These are phyloP conservation scores for Odontocerum albicorne DNA, from an alignment of 2,888 invertebrate species.

Conservation along the genomic window DNA sequence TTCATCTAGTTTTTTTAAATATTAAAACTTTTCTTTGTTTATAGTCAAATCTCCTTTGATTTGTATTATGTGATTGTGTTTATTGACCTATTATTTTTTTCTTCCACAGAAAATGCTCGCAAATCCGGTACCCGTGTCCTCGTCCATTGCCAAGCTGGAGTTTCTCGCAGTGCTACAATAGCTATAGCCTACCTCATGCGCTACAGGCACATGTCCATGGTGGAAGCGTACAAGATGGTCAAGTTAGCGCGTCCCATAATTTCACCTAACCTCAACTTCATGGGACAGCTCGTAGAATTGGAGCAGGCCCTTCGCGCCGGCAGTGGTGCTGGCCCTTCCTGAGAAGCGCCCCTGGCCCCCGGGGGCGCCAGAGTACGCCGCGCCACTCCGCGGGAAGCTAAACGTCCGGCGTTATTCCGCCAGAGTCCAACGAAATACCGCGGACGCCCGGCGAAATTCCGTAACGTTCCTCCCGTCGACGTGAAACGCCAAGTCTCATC, in stretches of 20 bases:
- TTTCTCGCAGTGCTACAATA: slow-evolving; percentile 91
- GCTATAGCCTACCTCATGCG: slow-evolving; percentile 95
- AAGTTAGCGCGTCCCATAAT: slow-evolving; percentile 85
- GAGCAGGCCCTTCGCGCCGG: slow-evolving; percentile 66
- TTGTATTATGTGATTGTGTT: too few relatives aligned
- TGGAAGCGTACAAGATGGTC: slow-evolving; percentile 87
- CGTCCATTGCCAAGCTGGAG: slow-evolving; percentile 94
- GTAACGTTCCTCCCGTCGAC: too few relatives aligned
- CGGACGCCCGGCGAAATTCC: too few relatives aligned
- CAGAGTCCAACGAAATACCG: too few relatives aligned
- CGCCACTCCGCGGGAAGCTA: too few relatives aligned
- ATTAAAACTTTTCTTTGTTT: too few relatives aligned
- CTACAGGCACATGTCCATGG: slow-evolving; percentile 77
- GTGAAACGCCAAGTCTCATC: too few relatives aligned
- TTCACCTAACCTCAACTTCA: slow-evolving; percentile 93
- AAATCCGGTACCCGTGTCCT: slow-evolving; percentile 60
- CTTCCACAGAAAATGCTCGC: slow-evolving; percentile 34
- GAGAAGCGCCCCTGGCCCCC: slow-evolving; percentile 21
- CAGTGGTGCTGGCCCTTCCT: slow-evolving; percentile 28
- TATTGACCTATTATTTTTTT: background rate
- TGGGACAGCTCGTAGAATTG: slow-evolving; percentile 85
- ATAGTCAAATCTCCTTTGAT: too few relatives aligned
- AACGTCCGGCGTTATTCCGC: too few relatives aligned
- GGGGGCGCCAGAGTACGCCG: background rate
- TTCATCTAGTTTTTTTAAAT: background rate